phyloP scores from a whole-genome alignment of 2,888 invertebrate species.

The Parnassius orleans region DNA sequence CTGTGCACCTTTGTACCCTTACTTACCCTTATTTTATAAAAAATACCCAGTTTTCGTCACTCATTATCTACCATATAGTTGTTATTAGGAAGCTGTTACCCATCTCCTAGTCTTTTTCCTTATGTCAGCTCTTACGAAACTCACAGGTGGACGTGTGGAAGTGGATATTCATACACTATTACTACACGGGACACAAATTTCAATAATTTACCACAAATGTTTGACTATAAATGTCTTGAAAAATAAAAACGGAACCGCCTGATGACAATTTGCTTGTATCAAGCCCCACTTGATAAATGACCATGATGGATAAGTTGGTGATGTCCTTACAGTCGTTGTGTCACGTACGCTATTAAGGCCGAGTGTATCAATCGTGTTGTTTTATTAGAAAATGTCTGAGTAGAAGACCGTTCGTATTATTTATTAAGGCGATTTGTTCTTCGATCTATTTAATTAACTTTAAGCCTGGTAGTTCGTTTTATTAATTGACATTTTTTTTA shows the following conservation, averaged over 20 bases:
- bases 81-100: no score
- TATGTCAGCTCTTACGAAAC: no score
- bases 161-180: no score
- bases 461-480: neutral
- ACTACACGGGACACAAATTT: no score
- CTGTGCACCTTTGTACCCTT: no score
- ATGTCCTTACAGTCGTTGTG: slow-evolving; percentile 22
- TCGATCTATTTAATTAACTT: slow-evolving; percentile 17
- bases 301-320: slow-evolving; percentile 21
- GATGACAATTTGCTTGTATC: slow-evolving; percentile 9
- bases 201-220: no score
- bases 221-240: neutral
- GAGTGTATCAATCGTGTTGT: slow-evolving; percentile 18
- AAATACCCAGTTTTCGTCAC: no score
- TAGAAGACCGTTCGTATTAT: slow-evolving; percentile 3
- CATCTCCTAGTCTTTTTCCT: no score
- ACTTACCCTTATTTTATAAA: no score
- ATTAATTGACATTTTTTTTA: neutral
- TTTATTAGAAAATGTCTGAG: slow-evolving; percentile 16
- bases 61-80: no score
- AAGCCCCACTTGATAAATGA: slow-evolving; percentile 11
- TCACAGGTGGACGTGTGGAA: no score
- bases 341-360: slow-evolving; percentile 26
- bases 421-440: slow-evolving; percentile 14
- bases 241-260: slow-evolving; percentile 6